A percentile compares a stretch with the other conserved stretches of the same genome.
phyloP scores from a whole-genome alignment of 2,113 vertebrate genomes.

The Prionailurus bengalensis region DNA sequence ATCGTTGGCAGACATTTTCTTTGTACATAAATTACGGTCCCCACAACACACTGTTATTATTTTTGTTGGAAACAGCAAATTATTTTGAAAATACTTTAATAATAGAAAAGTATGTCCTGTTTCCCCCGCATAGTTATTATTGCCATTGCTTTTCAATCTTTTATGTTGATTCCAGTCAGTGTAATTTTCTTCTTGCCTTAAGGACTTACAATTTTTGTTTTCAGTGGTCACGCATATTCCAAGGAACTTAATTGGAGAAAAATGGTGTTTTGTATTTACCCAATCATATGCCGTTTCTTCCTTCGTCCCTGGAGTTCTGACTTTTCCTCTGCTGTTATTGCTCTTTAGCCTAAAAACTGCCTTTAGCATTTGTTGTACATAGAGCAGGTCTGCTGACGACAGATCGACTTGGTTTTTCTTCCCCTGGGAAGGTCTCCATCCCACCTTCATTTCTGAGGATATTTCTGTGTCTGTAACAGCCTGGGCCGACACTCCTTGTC shows the following conservation, averaged over 20 bases:
- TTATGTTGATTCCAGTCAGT: neutral
- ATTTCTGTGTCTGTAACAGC: neutral
- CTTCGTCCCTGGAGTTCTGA: no score
- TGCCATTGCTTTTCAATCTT: neutral
- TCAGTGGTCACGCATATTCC: neutral
- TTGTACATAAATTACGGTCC: neutral
- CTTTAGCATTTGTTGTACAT: neutral
- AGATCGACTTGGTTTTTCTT: neutral
- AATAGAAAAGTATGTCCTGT: neutral
- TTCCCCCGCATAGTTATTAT: neutral
- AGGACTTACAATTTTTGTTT: neutral
- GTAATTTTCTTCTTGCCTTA: constrained; percentile 24
- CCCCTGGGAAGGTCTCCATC: neutral
- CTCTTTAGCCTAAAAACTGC: neutral
- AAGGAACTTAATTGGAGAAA: neutral
- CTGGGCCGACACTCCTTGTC: no score
- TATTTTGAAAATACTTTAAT: neutral
- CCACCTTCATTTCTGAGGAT: neutral
- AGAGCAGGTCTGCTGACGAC: neutral
- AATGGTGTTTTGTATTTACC: neutral
- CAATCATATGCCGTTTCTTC: neutral
- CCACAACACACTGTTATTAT: neutral
- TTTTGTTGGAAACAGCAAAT: neutral
- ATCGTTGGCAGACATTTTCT: neutral
- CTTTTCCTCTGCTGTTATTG: neutral